Evolutionary conservation across 2,797 vertebrate genomes (phyloP).

Genomic region (Premnoplex brunnescens): DNA sequence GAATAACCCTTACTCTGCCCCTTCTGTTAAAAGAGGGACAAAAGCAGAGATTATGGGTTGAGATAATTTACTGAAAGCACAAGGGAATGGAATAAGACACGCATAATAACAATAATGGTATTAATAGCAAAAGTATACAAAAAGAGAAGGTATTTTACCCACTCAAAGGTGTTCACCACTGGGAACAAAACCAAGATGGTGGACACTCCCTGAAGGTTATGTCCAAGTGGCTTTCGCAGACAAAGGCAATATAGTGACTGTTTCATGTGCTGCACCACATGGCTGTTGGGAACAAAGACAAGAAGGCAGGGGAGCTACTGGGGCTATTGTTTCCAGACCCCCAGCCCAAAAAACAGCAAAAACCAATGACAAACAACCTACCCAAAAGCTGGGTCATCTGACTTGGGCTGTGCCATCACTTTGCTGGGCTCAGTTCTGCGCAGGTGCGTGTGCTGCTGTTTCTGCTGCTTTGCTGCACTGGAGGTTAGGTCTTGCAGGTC

Average conservation of each 20-base stretch:
- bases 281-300: accelerated
- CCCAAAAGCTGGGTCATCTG: background rate
- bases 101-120: background rate
- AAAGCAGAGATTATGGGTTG: background rate
- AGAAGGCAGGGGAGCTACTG: accelerated
- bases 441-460: accelerated
- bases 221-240: background rate
- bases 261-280: accelerated
- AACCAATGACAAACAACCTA: background rate
- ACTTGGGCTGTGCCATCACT: accelerated
- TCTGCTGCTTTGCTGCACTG: accelerated
- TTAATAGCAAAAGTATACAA: background rate
- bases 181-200: background rate
- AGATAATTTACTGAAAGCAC: background rate
- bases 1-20: background rate
- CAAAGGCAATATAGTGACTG: background rate
- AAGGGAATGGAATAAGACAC: background rate
- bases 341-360: background rate
- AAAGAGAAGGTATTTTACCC: background rate
- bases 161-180: background rate
- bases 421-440: background rate
- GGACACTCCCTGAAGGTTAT: background rate
- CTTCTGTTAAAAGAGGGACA: accelerated
- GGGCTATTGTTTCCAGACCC: background rate
- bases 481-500: background rate